Conservation (phyloP, 2,113 vertebrate species). For the Trematocara nigrifrons region DNA sequence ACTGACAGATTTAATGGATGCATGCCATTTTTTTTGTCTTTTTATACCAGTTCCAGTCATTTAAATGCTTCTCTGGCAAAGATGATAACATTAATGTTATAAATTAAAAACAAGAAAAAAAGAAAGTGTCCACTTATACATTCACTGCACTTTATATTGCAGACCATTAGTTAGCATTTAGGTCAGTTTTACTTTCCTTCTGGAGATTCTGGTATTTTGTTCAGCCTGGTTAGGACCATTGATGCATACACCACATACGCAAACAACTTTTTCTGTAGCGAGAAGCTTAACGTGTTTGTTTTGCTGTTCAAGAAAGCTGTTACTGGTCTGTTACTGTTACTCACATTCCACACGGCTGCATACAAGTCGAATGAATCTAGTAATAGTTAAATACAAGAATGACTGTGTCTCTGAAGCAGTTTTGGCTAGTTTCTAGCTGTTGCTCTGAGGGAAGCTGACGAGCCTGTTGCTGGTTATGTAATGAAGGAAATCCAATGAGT, state of each 20-base stretch:
- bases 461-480: neutral
- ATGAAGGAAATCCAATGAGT: neutral
- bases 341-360: neutral
- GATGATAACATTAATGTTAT: neutral
- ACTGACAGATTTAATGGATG: neutral
- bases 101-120: neutral
- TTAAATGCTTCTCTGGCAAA: neutral
- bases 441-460: neutral
- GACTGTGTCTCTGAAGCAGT: neutral
- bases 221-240: neutral
- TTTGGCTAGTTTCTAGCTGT: neutral
- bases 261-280: neutral
- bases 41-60: neutral
- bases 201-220: neutral
- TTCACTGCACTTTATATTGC: neutral
- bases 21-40: neutral
- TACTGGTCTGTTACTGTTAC: neutral
- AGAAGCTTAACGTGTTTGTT: neutral
- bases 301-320: neutral
- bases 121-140: neutral
- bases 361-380: neutral
- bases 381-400: neutral
- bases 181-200: neutral
- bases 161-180: neutral
- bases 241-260: neutral